Evolutionary conservation across 2,888 invertebrate species (phyloP).

Genomic region (Kryphioiulus occultus): DNA sequence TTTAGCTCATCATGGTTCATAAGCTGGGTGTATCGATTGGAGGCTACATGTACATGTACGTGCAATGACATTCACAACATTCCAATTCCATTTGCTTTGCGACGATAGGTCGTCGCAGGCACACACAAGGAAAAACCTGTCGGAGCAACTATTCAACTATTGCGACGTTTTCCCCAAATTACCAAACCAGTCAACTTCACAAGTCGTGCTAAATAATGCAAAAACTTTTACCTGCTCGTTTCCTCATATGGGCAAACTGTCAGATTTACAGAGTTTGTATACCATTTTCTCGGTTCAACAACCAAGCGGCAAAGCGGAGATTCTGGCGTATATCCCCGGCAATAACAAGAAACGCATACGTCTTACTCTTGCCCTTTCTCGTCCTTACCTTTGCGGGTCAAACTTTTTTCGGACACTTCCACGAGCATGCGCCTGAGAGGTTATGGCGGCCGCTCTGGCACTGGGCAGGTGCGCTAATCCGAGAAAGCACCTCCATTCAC

Average conservation of each 20-base stretch:
- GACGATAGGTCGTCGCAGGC: background rate
- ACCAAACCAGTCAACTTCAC: background rate
- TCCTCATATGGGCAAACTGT: background rate
- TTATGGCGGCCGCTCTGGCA: background rate
- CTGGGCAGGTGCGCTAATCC: background rate
- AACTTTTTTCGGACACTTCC: background rate
- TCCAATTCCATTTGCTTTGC: background rate
- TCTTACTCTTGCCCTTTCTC: background rate
- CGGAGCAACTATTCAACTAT: slow-evolving; percentile 11
- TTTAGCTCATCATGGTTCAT: no score
- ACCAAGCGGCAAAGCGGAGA: background rate
- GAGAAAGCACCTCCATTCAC: background rate
- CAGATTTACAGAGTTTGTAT: background rate
- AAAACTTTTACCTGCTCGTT: background rate
- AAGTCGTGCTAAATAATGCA: slow-evolving; percentile 13
- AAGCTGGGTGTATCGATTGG: no score
- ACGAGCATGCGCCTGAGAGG: background rate
- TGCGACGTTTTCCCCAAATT: background rate
- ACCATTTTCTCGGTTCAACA: no score
- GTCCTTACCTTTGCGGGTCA: slow-evolving; percentile 38
- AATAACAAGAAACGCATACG: background rate
- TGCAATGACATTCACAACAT: background rate
- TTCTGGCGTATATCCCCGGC: background rate
- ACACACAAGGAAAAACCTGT: background rate
- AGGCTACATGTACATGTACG: no score